Percentiles rank a stretch among this genome's conserved stretches.
These are phyloP conservation scores for Malthinus flaveolus DNA, from an alignment of 2,888 invertebrate species.

Conservation along the genomic window DNA sequence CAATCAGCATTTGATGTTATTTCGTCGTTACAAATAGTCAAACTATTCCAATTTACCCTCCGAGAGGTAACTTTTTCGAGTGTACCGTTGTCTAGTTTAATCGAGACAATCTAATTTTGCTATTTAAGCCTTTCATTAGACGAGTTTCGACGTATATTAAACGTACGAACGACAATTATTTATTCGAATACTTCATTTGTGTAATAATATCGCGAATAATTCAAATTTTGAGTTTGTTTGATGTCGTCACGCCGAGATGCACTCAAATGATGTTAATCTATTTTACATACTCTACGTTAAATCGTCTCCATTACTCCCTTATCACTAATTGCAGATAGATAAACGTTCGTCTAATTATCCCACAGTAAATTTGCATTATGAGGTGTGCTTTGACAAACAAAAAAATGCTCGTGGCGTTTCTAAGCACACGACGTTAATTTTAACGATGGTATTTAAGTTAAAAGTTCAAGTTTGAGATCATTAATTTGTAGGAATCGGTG, in stretches of 20 bases:
- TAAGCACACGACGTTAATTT: not conserved
- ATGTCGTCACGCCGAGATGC: slow-evolving; percentile 10
- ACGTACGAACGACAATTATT: not conserved
- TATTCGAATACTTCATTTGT: not conserved
- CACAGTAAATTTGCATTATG: too few species aligned
- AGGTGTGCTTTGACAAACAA: too few species aligned
- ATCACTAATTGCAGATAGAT: too few species aligned
- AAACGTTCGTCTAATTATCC: too few species aligned
- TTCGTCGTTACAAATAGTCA: not conserved
- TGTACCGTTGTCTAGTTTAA: not conserved
- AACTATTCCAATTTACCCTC: slow-evolving; percentile 9
- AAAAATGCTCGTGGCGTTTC: too few species aligned
- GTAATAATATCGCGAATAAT: slow-evolving; percentile 6
- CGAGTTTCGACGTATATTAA: not conserved
- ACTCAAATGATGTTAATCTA: slow-evolving; percentile 13
- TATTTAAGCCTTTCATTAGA: slow-evolving; percentile 1
- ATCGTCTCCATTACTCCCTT: not conserved
- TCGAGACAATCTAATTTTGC: not conserved
- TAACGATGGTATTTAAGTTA: not conserved
- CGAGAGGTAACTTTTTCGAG: not conserved
- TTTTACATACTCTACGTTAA: slow-evolving; percentile 10
- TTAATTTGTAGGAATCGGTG: slow-evolving; percentile 37
- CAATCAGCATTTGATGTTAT: slow-evolving; percentile 1
- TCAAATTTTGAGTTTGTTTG: not conserved
- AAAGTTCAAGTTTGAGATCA: slow-evolving; percentile 21